Conservation (phyloP, 2,797 vertebrate species). For the Dendrocincla tyrannina region DNA sequence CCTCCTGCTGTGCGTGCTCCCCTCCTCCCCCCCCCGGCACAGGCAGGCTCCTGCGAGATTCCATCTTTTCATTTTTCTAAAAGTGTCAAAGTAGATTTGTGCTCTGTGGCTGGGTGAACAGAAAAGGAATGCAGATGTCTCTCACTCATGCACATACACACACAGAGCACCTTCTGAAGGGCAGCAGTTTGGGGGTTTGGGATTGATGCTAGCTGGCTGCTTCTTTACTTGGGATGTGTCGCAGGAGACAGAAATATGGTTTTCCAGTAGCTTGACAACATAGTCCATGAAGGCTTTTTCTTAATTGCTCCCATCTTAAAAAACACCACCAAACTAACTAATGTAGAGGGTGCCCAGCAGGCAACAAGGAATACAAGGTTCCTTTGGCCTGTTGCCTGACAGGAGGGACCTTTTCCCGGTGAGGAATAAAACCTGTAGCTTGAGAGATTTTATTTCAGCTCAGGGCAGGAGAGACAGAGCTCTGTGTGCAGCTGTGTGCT, state of each 20-base stretch:
- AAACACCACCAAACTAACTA: neutral
- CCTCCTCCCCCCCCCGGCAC: constrained; percentile 64
- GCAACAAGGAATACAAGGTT: neutral
- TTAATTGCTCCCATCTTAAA: constrained; percentile 39
- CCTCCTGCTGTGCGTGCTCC: constrained; percentile 79
- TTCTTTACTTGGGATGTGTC: constrained; percentile 7
- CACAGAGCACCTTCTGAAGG: constrained; percentile 29
- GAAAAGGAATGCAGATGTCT: constrained; percentile 79
- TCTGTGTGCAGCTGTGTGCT: neutral
- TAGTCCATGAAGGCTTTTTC: constrained; percentile 2
- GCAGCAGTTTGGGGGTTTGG: neutral
- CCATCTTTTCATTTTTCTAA: constrained; percentile 83
- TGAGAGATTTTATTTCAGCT: neutral
- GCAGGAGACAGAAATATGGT: constrained; percentile 40
- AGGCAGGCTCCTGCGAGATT: constrained; percentile 80
- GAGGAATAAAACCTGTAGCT: neutral
- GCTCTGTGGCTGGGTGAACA: constrained; percentile 77
- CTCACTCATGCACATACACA: constrained; percentile 44
- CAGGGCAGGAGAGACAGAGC: neutral
- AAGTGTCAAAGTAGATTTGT: constrained; percentile 84
- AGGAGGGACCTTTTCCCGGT: neutral
- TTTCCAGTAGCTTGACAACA: constrained; percentile 43
- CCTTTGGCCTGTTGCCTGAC: neutral
- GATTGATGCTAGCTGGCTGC: neutral
- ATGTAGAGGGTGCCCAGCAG: neutral